Conservation (phyloP, 2,113 vertebrate genomes). For the Anhinga rufa region DNA sequence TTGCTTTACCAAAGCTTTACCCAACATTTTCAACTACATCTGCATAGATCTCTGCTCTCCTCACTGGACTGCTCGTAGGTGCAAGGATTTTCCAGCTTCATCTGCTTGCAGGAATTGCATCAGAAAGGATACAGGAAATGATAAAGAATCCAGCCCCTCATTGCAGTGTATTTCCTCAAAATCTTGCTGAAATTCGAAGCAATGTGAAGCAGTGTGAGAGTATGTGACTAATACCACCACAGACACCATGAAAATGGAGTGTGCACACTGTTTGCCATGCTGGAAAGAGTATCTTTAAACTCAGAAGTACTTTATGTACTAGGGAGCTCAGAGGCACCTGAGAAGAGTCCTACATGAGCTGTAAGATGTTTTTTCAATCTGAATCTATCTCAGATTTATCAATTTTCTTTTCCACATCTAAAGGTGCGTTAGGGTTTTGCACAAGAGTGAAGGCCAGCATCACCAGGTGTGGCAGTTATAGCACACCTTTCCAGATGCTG, state of each 20-base stretch:
- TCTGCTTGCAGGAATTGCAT: neutral
- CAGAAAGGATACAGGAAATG: neutral
- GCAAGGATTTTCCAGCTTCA: neutral
- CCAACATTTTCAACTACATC: neutral
- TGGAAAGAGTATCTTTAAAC: neutral
- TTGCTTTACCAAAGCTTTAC: neutral
- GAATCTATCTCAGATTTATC: neutral
- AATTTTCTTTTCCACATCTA: neutral
- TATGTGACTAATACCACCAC: too few species aligned
- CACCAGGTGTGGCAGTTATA: neutral
- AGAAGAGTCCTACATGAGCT: neutral
- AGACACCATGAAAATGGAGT: neutral
- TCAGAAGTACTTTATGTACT: neutral
- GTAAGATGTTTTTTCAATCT: neutral
- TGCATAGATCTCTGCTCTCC: neutral
- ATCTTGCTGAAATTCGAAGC: neutral
- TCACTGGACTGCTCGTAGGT: neutral
- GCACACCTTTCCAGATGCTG: neutral
- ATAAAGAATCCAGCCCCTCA: neutral
- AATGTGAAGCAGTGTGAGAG: neutral
- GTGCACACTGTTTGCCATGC: neutral
- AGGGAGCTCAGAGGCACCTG: neutral
- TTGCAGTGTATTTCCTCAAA: neutral
- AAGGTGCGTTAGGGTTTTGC: neutral
- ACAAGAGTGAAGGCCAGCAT: neutral